Evolutionary conservation across 2,113 vertebrate species (phyloP), one percentile per base, ranked within the genome.

Genomic region (Alectura lathami): DNA sequence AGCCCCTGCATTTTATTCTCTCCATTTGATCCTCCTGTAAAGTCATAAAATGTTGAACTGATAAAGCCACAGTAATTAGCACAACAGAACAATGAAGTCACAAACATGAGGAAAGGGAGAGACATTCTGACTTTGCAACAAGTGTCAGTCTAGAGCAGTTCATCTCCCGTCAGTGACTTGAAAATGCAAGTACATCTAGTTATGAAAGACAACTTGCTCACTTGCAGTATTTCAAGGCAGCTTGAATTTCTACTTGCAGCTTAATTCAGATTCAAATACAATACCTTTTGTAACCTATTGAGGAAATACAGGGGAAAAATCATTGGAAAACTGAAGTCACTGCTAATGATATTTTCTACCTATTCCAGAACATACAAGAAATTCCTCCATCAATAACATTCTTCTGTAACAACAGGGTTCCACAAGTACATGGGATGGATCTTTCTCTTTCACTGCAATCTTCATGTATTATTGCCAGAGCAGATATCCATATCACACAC

Each of bases 41-140:
- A 93, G 83, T 93, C 83, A 94, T 66, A 59, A 92, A 86, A 81
- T 21, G 73, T 66, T 88, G 64, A 94, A 96, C 87, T 91, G 94
- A 76, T 87, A 77, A 78, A 17, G 10, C 69, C 56, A 94, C 32
- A 74, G 32, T 60, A 91, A 67, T 8, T 91, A 60, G 32, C 24
- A 70, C 11, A 51, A 63, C 18, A 80, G 42, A 92, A 86, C 26
- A 47, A 42, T 27, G 85, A 94, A 72, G 30, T 76, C 50, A 84
- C 67, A 84, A 83, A 80, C 7, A 30, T 18, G 91, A 56, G 30
- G 32, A 82, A 66, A 63, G 14, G 36, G 22, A 88, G 60, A 16
- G 18, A 69, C 34, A 51, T 73, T 89, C 67, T 88, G 54, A 85
- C 47, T 29, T 74, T 29, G 30, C 43, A 92, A 62, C 13, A 74